A percentile compares a stretch with the other conserved stretches of the same genome.
Evolutionary conservation across 2,888 invertebrate genomes (phyloP).

Genomic region (Limenitis arthemis): DNA sequence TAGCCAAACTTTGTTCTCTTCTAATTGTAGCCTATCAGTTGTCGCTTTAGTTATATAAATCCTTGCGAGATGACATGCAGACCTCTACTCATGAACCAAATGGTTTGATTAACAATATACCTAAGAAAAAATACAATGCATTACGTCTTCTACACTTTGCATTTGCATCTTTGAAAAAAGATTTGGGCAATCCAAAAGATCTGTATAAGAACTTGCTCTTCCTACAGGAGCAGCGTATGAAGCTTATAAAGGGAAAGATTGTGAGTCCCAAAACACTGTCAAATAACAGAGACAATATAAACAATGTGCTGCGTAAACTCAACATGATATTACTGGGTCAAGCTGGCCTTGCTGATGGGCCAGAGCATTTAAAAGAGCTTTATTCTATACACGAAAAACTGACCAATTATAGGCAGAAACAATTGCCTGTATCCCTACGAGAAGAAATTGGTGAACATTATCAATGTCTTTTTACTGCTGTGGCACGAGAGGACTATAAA

Average conservation of each 20-base stretch:
- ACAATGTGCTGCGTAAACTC: constrained; percentile 56
- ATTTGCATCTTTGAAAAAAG: constrained; percentile 48
- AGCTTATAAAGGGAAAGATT: constrained; percentile 46
- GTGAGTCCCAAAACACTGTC: constrained; percentile 42
- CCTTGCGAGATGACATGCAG: constrained; percentile 41
- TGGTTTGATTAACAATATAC: constrained; percentile 34
- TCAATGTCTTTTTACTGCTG: constrained; percentile 63
- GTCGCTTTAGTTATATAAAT: constrained; percentile 65
- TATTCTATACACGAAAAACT: constrained; percentile 45
- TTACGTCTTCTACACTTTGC: constrained; percentile 45
- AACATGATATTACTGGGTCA: constrained; percentile 75
- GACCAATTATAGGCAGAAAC: constrained; percentile 39
- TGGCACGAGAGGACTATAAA: constrained; percentile 50
- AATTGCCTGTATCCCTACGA: constrained; percentile 50
- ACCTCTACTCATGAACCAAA: constrained; percentile 9
- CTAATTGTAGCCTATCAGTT: constrained; percentile 55
- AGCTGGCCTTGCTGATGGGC: constrained; percentile 69
- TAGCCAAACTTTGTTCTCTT: constrained; percentile 62
- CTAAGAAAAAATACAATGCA: constrained; percentile 46
- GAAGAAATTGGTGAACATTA: constrained; percentile 66
- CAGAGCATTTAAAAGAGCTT: constrained; percentile 56
- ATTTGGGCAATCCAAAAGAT: constrained; percentile 65
- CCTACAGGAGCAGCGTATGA: constrained; percentile 55
- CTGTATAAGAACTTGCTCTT: constrained; percentile 55
- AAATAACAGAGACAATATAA: constrained; percentile 52